Base-by-base conservation (phyloP, 2,888 invertebrate species). In the Ligdia adustata region DNA sequence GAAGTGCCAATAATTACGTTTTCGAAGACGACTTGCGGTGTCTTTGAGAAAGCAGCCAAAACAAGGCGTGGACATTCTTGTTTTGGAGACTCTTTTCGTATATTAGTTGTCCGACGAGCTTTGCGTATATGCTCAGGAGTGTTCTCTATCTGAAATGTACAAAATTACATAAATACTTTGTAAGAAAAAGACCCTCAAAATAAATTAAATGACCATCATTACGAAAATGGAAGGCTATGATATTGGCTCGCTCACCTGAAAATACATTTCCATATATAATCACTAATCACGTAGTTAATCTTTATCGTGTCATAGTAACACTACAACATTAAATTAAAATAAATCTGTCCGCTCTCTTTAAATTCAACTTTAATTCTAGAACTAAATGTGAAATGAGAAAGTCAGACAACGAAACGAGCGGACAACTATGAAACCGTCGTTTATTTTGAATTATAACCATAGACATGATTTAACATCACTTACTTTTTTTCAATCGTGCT, bases 21-120 rank as follows among this genome's bases (percentile, higher is more conserved):
- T 54, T 94, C 93, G 65, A 94, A 94, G n/a, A 91, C 86, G 9
- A 94, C 91, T 81, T 92, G 93, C 2, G 94, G 92, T 59, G 92
- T 92, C 42, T 90, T 81, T n/a, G 92, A 91, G 78, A 95, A 95
- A 1, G 94, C 94, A 6, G 93, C 93, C 62, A 94, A 82, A 29
- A 91, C 75, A 7, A 94, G 87, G 29, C 88, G 75, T 16, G 91
- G 87, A 12, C 80, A 73, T 71, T 91, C 91, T 57, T 91, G 91
- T 41, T 79, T 78, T 1, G 85, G 79, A 6, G 69, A 67, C 14
- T 69, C 68, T 24, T 75, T 70, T 4, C 65, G 55, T 0, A 62
- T 74, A 62, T 78, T 58, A 76, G 85, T 60, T 55, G 74, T 49
- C 59, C 79, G 77, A 61, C 91, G 62, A 56, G 75, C 57, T 67